phyloP scores from a whole-genome alignment of 2,888 invertebrate genomes.

The Zootermopsis nevadensis region DNA sequence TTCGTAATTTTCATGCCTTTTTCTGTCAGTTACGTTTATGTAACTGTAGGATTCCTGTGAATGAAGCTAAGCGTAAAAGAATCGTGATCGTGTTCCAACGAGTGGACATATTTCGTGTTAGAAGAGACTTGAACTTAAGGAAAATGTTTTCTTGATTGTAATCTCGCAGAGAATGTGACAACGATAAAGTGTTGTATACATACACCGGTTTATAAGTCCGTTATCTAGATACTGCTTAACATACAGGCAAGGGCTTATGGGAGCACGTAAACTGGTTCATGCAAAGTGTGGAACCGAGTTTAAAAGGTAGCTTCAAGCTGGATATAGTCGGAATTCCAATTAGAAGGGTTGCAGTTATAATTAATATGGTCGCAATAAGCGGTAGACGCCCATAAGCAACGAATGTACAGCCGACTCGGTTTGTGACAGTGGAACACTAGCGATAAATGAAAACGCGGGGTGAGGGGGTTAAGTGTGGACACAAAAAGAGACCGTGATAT shows the following conservation, averaged over 20 bases:
- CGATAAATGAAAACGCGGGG: too few relatives aligned
- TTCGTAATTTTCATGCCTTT: neutral
- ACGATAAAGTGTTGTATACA: neutral
- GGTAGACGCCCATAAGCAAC: too few relatives aligned
- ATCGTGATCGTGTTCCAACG: neutral
- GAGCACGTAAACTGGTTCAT: conserved; percentile 14
- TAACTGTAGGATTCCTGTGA: neutral
- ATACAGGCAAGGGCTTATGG: neutral
- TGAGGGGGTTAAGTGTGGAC: too few relatives aligned
- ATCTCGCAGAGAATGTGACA: neutral
- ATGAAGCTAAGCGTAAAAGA: conserved; percentile 14
- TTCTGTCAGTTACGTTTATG: too few relatives aligned
- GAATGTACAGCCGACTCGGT: too few relatives aligned
- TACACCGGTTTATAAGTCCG: neutral
- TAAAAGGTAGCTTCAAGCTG: neutral
- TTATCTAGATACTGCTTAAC: conserved; percentile 10
- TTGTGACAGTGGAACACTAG: too few relatives aligned
- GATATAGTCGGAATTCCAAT: neutral
- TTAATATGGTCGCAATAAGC: neutral
- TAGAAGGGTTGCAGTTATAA: neutral
- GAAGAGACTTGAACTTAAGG: neutral
- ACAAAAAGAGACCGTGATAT: too few relatives aligned
- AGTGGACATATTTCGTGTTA: neutral
- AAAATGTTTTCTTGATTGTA: neutral
- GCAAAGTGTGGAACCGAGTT: neutral